phyloP scores from a whole-genome alignment of 1,140 invertebrate species.

The Carposina sasakii region DNA sequence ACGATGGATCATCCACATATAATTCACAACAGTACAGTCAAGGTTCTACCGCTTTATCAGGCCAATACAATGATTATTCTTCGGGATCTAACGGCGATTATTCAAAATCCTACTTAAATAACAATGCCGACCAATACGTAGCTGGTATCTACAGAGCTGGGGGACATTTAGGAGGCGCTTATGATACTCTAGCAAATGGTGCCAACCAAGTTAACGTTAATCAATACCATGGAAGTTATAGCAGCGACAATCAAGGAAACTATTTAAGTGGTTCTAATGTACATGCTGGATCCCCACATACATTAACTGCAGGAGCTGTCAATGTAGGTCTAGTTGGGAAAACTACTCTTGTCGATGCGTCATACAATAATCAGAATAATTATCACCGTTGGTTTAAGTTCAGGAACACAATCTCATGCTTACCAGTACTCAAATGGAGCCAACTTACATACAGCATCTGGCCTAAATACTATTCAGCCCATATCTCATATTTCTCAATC shows the following conservation, averaged over 20 bases:
- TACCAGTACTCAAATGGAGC: too few species aligned
- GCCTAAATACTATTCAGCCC: too few species aligned
- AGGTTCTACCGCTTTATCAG: conserved; percentile 20
- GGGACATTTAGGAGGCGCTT: conserved; percentile 30
- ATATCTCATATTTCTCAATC: conserved; percentile 37
- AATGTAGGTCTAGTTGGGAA: conserved; percentile 68
- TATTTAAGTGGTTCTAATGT: conserved; percentile 42
- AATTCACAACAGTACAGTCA: too few species aligned
- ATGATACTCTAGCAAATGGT: background rate
- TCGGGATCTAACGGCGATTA: conserved; percentile 29
- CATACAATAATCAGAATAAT: conserved; percentile 37
- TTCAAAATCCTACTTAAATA: conserved; percentile 42
- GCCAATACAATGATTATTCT: too few species aligned
- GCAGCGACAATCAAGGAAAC: conserved; percentile 36
- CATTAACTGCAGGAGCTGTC: conserved; percentile 63
- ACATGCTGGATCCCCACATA: conserved; percentile 53
- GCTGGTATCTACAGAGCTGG: conserved; percentile 32
- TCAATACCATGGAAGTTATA: conserved; percentile 28
- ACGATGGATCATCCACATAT: conserved; percentile 35
- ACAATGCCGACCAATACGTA: conserved; percentile 37
- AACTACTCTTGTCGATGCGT: conserved; percentile 58
- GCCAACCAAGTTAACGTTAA: conserved; percentile 8
- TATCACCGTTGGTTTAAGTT: too few species aligned
- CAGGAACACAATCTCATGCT: too few species aligned
- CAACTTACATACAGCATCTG: too few species aligned